Evolutionary conservation across 92 coral and sea anemone species (phyloP), one percentile per base, ranked within the genome.

Genomic region (Palythoa grandis): DNA sequence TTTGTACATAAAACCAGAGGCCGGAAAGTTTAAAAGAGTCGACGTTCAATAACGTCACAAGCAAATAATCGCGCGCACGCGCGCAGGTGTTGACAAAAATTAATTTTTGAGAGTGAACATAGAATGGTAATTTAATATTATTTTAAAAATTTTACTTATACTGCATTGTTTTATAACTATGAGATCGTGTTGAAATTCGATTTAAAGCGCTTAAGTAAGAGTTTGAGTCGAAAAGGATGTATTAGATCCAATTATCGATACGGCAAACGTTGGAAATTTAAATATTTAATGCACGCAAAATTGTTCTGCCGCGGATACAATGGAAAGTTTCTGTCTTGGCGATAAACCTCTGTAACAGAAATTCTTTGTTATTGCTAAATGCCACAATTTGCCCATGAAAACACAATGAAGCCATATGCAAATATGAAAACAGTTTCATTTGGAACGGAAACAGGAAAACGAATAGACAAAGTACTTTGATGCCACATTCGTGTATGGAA

Each of bases 351-450:
- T 11, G 11, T 3, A 52, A 56, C 35, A 6, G 5, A 29, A 56
- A 77, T 78, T 60, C 47, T 43, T 66, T 80, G 74, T 66, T 66
- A 40, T 38, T 61, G 60, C 7, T 22, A 29, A 16, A 15, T 12
- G 65, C 56, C n/a, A 39, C 39, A n/a, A 22, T 14, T 29, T 68
- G 57, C 11, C 25, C 29, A 5, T 35, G 19, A 53, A 22, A 66
- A n/a, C 52, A 80, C 61, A 79, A 65, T 65, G 14, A 60, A 15
- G n/a, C 39, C 85, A 66, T 38, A 65, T 80, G 72, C 57, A 80
- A 80, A 53, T 76, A 50, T 3, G 38, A 76, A 76, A 80, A 80
- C 72, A 80, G 13, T 22, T 24, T 43, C 40, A 43, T 63, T 79
- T 79, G 29, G 22, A 65, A 39, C 84, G 73, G 84, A 63, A 61